Evolutionary conservation across 2,888 invertebrate genomes (phyloP), one percentile per base, ranked within the genome.

Genomic region (Poecilus cupreus): DNA sequence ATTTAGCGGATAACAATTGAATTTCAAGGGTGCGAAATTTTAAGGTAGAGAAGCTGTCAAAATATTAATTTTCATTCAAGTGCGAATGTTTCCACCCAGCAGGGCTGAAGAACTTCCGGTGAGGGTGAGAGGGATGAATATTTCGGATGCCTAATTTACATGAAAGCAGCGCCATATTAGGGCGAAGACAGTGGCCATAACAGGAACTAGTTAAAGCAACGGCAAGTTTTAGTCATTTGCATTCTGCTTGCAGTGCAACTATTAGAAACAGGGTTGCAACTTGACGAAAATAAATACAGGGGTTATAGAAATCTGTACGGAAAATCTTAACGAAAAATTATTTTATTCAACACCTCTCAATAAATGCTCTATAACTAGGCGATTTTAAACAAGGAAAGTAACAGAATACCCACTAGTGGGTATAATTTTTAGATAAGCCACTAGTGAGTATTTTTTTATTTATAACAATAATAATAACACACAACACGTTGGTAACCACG

Each of bases 81-180:
- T 51, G 32, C 32, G 32, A 32, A 32, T 8, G 32, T 3, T 32
- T 32, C 32, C 1, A 32, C 6, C 4, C 5, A 18, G 2, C 6
- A 5, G 32, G 8, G 4, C 32, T 2, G 2, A 32, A 32, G 32
- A 32, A 32, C 32, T 32, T 16, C 13, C 51, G 8, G 13, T 13
- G 11, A 18, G 10, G 18, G 18, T 16, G 1, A 18, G 51, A 18
- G 16, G 10, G 18, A 51, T 51, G 51, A 51, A 51, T 51, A 51
- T 51, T 51, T 18, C 18, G 51, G 51, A 18, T 51, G 20, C 18
- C 51, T 51, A 51, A 51, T 51, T 51, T 18, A 51, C 51, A 51
- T 51, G 51, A 51, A 16, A 51, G 51, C 51, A 18, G 20, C 51
- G 51, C 51, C 51, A 51, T 13, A 51, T 18, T 51, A 51, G 51